These are phyloP conservation scores for Dorcus hopei DNA, from an alignment of 2,888 invertebrate species.

Conservation along the genomic window DNA sequence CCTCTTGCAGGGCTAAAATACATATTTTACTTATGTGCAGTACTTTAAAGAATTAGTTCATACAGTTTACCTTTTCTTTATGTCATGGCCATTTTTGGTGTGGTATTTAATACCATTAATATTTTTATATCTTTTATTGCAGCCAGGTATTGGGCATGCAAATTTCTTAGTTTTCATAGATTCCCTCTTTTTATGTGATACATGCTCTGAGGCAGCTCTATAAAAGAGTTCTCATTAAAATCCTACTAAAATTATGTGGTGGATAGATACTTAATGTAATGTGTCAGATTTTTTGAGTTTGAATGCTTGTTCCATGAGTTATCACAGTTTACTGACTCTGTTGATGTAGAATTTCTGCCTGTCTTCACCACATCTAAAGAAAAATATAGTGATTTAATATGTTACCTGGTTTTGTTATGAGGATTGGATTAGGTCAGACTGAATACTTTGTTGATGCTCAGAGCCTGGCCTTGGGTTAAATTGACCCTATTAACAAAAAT, in stretches of 20 bases:
- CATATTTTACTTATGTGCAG: slow-evolving; percentile 12
- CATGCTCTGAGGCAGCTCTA: slow-evolving; percentile 47
- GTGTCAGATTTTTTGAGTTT: slow-evolving; percentile 74
- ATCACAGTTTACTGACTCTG: slow-evolving; percentile 77
- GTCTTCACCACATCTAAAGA: background rate
- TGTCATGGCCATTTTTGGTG: slow-evolving; percentile 79
- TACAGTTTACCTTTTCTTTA: slow-evolving; percentile 18
- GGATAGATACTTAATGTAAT: slow-evolving; percentile 60
- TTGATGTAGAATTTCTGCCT: slow-evolving; percentile 31
- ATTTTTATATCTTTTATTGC: slow-evolving; percentile 84
- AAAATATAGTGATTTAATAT: no score
- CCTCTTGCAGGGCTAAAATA: slow-evolving; percentile 32
- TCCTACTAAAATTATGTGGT: slow-evolving; percentile 77
- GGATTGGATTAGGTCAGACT: no score
- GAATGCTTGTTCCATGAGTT: slow-evolving; percentile 81
- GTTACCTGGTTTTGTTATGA: no score
- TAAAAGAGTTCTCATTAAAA: slow-evolving; percentile 62
- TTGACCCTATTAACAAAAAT: no score
- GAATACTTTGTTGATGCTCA: no score
- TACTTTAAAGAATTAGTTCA: background rate
- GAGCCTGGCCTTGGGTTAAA: no score
- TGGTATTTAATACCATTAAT: slow-evolving; percentile 88
- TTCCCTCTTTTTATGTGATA: background rate
- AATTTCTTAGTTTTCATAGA: slow-evolving; percentile 60
- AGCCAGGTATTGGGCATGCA: slow-evolving; percentile 81